Evolutionary conservation across 2,888 invertebrate genomes (phyloP).

Genomic region (Lottia scabra): DNA sequence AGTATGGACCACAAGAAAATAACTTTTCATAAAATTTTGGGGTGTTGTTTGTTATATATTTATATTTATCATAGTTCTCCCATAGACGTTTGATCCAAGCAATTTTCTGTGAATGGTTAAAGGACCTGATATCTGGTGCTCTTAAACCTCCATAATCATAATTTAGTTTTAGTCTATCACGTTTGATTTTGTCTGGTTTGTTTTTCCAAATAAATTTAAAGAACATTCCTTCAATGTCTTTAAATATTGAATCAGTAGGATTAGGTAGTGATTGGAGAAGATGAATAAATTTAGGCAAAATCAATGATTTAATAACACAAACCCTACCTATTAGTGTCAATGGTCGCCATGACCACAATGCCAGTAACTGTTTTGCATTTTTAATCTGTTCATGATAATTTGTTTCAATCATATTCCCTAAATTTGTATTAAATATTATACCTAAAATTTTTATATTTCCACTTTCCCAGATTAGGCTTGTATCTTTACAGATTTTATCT

Average conservation of each 20-base stretch:
- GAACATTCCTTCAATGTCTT: conserved; percentile 15
- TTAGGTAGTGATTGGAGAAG: conserved; percentile 13
- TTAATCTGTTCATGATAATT: conserved; percentile 7
- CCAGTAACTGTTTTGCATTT: background rate
- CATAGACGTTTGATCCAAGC: conserved; percentile 9
- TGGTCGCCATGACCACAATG: conserved; percentile 6
- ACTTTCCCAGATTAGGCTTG: background rate
- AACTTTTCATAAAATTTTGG: no score
- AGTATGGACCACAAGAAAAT: no score
- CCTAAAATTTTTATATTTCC: conserved; percentile 16
- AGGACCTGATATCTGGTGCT: conserved; percentile 15
- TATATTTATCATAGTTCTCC: no score
- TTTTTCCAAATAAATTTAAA: conserved; percentile 18
- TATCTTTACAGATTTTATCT: conserved; percentile 3
- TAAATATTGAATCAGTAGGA: conserved; percentile 6
- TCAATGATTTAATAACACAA: conserved; percentile 17
- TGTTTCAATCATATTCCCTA: background rate
- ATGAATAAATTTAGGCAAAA: conserved; percentile 10
- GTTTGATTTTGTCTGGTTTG: conserved; percentile 18
- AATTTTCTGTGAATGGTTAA: conserved; percentile 13
- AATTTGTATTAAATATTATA: conserved; percentile 9
- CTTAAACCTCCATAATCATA: conserved; percentile 13
- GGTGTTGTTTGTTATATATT: no score
- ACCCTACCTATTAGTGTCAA: conserved; percentile 8
- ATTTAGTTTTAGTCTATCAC: conserved; percentile 14